Base-by-base conservation (phyloP, 2,797 vertebrate species). In the Jordanella pulchra region DNA sequence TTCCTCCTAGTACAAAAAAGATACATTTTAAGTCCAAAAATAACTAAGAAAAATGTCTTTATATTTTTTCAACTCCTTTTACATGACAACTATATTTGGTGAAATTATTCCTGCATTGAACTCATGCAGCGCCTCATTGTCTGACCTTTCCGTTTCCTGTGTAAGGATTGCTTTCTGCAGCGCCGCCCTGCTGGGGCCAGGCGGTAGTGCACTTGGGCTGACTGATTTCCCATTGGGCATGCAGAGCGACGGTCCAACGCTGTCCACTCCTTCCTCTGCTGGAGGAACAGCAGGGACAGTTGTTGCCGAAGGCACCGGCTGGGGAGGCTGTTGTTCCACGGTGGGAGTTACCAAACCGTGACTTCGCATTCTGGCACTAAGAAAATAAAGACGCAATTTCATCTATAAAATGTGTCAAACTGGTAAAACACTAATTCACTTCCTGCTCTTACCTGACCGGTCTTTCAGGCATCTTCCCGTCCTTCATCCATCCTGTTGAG, bases 131-230 rank as follows among this genome's bases (percentile, higher is more conserved):
- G 4, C 12, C 28, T 32, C 7, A 15, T 58, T 58, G 25, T 27
- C 82, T 35, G 9, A 97, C 97, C 96, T 95, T 84, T 98, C 97
- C 0, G 95, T 94, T 78, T 97, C 97, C 87, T 97, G 97, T 21
- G 94, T 95, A 61, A 97, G 93, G 68, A 98, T 93, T 17, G 96
- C 96, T 81, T 96, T 96, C 86, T 97, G 96, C 69, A 97, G 93
- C 23, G 95, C 93, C 15, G 95, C 95, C 32, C 96, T 95, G 83
- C 94, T 95, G 17, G 95, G 92, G 7, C 96, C 96, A 0, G 93
- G 85, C 0, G 95, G 96, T 74, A 98, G 92, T 21, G 96, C 96
- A 13, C 95, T 92, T 0, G 97, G 95, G 1, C 95, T 95, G 51
- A 97, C 89, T 2, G 93, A 93, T 56, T 94, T 95, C 21, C 97